Conservation (phyloP, 1,140 invertebrate species). For the Pogonomyrmex californicus region DNA sequence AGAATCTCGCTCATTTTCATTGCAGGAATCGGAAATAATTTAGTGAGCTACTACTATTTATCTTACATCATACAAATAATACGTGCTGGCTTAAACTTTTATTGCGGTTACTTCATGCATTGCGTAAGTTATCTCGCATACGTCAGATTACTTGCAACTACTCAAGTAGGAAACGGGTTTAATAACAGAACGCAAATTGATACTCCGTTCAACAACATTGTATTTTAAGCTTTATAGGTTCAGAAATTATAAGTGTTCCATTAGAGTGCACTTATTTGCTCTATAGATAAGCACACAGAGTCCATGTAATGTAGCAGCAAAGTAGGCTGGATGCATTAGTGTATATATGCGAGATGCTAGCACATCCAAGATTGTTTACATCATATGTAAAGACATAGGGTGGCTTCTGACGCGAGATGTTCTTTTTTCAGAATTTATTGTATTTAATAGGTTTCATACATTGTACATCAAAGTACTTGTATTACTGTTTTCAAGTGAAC, state of each 20-base stretch:
- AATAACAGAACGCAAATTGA: slow-evolving; percentile 65
- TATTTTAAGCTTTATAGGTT: slow-evolving; percentile 74
- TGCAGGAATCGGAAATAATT: slow-evolving; percentile 24
- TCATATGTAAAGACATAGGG: neutral
- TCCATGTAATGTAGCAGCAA: slow-evolving; percentile 61
- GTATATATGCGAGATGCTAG: no score
- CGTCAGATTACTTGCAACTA: slow-evolving; percentile 28
- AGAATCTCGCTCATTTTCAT: slow-evolving; percentile 4
- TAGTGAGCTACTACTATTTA: neutral
- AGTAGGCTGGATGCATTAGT: slow-evolving; percentile 11
- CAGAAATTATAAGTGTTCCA: slow-evolving; percentile 73
- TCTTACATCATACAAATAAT: neutral
- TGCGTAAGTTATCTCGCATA: neutral
- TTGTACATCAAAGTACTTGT: neutral
- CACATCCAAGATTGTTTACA: no score
- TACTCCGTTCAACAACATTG: slow-evolving; percentile 74
- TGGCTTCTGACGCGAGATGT: neutral
- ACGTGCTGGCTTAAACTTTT: neutral
- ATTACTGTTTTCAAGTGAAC: slow-evolving; percentile 4
- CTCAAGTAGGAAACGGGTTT: slow-evolving; percentile 67
- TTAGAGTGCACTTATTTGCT: slow-evolving; percentile 74
- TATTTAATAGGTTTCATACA: neutral
- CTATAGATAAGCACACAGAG: slow-evolving; percentile 73
- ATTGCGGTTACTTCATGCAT: neutral
- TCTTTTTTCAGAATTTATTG: neutral